Conservation (phyloP, 2,113 vertebrate species). For the Ophthalmolycus amberensis region DNA sequence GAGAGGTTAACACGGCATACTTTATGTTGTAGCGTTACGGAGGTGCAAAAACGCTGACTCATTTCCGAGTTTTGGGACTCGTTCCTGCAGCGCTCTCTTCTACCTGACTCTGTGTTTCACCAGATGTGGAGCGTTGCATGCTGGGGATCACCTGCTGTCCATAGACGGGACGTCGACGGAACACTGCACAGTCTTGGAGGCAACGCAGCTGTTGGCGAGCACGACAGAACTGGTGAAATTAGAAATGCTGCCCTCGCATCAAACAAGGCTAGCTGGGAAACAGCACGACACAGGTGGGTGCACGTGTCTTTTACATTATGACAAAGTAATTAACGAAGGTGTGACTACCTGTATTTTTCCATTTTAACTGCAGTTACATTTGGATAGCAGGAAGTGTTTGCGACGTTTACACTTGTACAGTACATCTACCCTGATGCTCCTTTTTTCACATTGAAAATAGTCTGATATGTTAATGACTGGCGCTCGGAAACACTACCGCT, state of each 20-base stretch:
- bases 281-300: constrained; percentile 90
- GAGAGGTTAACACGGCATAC: too few relatives aligned
- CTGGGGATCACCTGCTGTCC: constrained; percentile 94
- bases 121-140: constrained; percentile 91
- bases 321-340: neutral
- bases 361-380: neutral
- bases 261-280: constrained; percentile 87
- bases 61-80: too few relatives aligned
- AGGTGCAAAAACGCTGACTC: too few relatives aligned
- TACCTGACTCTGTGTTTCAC: neutral
- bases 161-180: constrained; percentile 96
- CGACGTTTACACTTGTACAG: too few relatives aligned
- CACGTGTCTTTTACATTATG: too few relatives aligned
- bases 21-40: too few relatives aligned
- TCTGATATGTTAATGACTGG: too few relatives aligned
- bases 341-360: neutral
- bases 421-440: too few relatives aligned
- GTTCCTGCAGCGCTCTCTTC: neutral
- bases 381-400: neutral
- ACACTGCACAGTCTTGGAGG: constrained; percentile 93
- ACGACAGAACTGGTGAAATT: constrained; percentile 90
- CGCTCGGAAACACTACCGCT: too few relatives aligned
- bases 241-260: constrained; percentile 92
- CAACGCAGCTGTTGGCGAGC: constrained; percentile 92
- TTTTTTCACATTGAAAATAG: too few relatives aligned